Percentiles rank a stretch among this genome's conserved stretches.
phyloP scores from a whole-genome alignment of 2,888 invertebrate genomes.

The Machimus rusticus region DNA sequence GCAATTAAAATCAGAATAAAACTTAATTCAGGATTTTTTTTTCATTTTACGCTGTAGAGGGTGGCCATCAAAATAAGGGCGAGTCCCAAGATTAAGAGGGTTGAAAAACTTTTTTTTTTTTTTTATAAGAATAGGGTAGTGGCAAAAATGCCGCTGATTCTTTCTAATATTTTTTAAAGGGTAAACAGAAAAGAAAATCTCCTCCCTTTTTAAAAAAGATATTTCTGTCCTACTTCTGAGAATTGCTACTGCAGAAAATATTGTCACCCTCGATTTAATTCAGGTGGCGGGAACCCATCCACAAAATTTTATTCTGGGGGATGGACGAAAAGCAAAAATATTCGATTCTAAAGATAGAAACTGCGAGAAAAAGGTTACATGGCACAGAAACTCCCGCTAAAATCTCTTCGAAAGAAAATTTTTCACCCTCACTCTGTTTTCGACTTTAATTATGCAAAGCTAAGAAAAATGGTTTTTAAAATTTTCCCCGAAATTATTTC shows the following conservation, averaged over 20 bases:
- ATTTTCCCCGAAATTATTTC: background rate
- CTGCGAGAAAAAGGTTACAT: background rate
- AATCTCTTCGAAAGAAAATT: background rate
- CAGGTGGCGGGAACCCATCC: too few relatives aligned
- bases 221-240: too few relatives aligned
- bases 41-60: background rate
- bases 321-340: too few relatives aligned
- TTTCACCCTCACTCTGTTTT: background rate
- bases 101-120: background rate
- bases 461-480: background rate
- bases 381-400: background rate
- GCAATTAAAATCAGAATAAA: background rate
- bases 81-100: background rate
- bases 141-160: background rate
- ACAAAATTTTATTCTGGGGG: too few relatives aligned
- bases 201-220: background rate
- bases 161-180: background rate
- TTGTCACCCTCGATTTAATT: background rate
- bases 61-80: background rate
- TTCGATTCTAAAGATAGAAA: background rate
- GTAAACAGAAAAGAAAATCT: background rate
- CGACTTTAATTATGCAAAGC: background rate
- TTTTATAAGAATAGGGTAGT: background rate
- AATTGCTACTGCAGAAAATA: background rate
- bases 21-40: background rate